Conservation (phyloP, 2,888 invertebrate genomes). For the Thera obeliscata region DNA sequence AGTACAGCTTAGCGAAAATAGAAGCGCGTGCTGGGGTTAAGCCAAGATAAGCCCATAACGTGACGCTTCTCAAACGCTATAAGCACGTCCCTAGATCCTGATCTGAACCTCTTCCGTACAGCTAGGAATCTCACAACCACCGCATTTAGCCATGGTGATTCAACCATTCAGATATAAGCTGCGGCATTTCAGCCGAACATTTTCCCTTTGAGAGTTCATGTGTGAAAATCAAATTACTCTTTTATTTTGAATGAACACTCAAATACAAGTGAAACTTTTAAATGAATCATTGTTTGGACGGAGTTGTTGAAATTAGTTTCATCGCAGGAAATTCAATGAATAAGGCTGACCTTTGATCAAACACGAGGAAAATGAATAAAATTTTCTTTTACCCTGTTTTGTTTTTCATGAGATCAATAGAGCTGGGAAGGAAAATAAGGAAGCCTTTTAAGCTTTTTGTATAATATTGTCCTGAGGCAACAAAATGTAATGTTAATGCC, state of each 20-base stretch:
- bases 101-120: conserved; percentile 9
- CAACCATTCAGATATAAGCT: conserved; percentile 9
- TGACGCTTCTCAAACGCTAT: conserved; percentile 14
- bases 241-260: conserved; percentile 42
- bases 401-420: conserved; percentile 19
- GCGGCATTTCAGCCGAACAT: conserved; percentile 50
- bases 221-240: conserved; percentile 54
- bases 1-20: conserved; percentile 11
- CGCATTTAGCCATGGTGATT: conserved; percentile 8
- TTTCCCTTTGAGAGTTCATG: conserved; percentile 58
- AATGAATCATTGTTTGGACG: conserved; percentile 36
- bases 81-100: conserved; percentile 15
- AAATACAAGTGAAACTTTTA: conserved; percentile 42
- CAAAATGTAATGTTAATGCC: conserved; percentile 1
- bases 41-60: conserved; percentile 26
- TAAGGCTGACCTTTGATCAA: conserved; percentile 34
- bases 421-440: conserved; percentile 13
- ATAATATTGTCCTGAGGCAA: conserved; percentile 13
- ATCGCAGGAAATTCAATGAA: conserved; percentile 32
- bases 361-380: conserved; percentile 16
- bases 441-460: conserved; percentile 10
- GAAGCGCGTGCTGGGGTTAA: conserved; percentile 20
- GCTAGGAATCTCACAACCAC: not conserved
- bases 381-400: conserved; percentile 22
- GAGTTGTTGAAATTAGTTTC: conserved; percentile 36